Percentiles rank a stretch among this genome's conserved stretches.
Conservation (phyloP, 2,797 vertebrate genomes). For the Siniperca scherzeri region DNA sequence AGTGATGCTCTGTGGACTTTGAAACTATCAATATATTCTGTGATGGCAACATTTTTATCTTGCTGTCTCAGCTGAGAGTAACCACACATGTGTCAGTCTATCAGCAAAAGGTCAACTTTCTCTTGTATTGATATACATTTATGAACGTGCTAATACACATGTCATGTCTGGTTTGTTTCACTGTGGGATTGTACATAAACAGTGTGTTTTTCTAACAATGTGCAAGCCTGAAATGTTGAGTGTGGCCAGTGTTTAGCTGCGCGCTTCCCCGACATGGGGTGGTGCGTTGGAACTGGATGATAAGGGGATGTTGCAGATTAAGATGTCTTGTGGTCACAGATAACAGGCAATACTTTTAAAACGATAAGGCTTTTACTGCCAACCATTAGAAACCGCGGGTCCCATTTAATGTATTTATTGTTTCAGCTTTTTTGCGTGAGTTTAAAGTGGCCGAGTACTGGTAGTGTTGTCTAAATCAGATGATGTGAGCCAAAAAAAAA, state of each 20-base stretch:
- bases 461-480: neutral
- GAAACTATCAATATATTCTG: constrained; percentile 38
- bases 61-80: neutral
- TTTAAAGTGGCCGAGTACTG: neutral
- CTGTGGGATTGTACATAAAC: neutral
- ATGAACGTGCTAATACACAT: neutral
- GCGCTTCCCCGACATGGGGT: constrained; percentile 8
- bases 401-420: neutral
- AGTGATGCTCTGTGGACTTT: constrained; percentile 39
- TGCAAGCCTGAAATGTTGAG: neutral
- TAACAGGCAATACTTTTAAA: constrained; percentile 52
- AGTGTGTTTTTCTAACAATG: neutral
- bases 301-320: constrained; percentile 60
- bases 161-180: neutral
- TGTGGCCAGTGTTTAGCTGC: neutral
- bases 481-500: neutral
- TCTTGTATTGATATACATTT: neutral
- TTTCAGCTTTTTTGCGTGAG: neutral
- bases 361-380: constrained; percentile 56
- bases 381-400: constrained; percentile 42
- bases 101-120: neutral
- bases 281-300: constrained; percentile 52
- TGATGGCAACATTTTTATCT: constrained; percentile 7
- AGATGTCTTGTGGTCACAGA: constrained; percentile 55
- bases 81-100: neutral